Conservation (phyloP, 2,888 invertebrate species). For the Chouioia cunea region DNA sequence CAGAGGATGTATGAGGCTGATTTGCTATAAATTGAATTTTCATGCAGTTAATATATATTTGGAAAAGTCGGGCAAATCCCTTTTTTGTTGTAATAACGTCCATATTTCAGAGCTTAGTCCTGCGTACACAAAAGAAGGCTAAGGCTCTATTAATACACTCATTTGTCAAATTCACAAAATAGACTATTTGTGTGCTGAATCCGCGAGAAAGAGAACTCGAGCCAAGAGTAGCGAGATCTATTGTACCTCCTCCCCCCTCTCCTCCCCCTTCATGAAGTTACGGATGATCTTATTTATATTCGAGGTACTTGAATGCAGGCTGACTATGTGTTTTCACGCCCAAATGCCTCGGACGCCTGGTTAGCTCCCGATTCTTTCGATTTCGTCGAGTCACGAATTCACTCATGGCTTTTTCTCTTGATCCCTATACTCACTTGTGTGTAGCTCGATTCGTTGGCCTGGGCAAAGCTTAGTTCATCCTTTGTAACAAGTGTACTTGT, state of each 20-base stretch:
- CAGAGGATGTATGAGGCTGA: slow-evolving; percentile 2
- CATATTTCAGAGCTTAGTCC: slow-evolving; percentile 29
- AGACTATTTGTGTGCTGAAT: slow-evolving; percentile 13
- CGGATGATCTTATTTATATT: slow-evolving; percentile 48
- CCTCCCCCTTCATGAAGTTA: slow-evolving; percentile 16
- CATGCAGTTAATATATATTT: slow-evolving; percentile 29
- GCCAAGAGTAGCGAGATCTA: slow-evolving; percentile 21
- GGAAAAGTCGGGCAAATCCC: slow-evolving; percentile 30
- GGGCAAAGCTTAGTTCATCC: slow-evolving; percentile 27
- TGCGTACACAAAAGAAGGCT: slow-evolving; percentile 11
- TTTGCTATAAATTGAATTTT: slow-evolving; percentile 31
- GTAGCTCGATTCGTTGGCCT: slow-evolving; percentile 26
- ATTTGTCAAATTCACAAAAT: slow-evolving; percentile 41
- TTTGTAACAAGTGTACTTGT: slow-evolving; percentile 41
- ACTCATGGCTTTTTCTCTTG: slow-evolving; percentile 19
- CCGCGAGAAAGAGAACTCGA: slow-evolving; percentile 1
- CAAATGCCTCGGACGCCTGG: slow-evolving; percentile 40
- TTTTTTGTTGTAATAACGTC: slow-evolving; percentile 23
- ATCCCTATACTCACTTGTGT: slow-evolving; percentile 15
- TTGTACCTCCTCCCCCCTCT: slow-evolving; percentile 1
- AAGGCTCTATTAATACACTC: slow-evolving; percentile 40
- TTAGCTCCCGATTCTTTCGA: slow-evolving; percentile 44
- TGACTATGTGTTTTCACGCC: slow-evolving; percentile 48
- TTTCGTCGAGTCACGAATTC: slow-evolving; percentile 45
- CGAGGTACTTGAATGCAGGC: slow-evolving; percentile 39